Conservation (phyloP, 1,140 invertebrate genomes). For the Chrysopa pallens region DNA sequence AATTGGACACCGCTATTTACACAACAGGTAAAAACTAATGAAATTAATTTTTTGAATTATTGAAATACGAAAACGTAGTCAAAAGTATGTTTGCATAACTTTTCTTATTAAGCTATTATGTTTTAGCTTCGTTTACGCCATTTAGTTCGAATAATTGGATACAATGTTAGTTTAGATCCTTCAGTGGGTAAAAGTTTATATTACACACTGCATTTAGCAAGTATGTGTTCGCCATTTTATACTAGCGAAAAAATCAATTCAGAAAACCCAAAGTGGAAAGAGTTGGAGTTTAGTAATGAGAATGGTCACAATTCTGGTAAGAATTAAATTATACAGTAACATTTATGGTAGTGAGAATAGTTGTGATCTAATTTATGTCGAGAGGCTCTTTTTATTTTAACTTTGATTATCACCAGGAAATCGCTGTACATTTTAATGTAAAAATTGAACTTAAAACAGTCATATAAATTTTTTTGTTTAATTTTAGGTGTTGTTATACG, state of each 20-base stretch:
- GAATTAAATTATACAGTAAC: neutral
- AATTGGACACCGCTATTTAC: conserved; percentile 43
- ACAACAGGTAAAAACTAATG: conserved; percentile 26
- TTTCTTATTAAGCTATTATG: neutral
- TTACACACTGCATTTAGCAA: conserved; percentile 58
- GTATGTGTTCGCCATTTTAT: conserved; percentile 70
- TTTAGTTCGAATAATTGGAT: conserved; percentile 17
- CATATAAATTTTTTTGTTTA: too few relatives aligned
- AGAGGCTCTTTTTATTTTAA: neutral
- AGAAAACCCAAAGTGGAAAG: conserved; percentile 56
- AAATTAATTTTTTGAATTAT: conserved; percentile 1
- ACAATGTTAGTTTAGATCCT: conserved; percentile 13
- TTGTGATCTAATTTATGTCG: neutral
- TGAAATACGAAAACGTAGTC: neutral
- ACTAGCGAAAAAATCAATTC: conserved; percentile 63
- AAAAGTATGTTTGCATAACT: neutral
- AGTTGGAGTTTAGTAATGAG: conserved; percentile 33
- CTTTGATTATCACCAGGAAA: neutral
- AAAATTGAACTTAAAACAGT: too few relatives aligned
- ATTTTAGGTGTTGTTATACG: conserved; percentile 31
- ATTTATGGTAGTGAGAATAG: neutral
- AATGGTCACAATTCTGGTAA: conserved; percentile 16
- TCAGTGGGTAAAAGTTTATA: conserved; percentile 35
- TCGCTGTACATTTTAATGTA: neutral
- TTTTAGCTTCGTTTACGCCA: conserved; percentile 19